phyloP scores from a whole-genome alignment of 2,888 invertebrate genomes.

The Ganaspis brasiliensis region DNA sequence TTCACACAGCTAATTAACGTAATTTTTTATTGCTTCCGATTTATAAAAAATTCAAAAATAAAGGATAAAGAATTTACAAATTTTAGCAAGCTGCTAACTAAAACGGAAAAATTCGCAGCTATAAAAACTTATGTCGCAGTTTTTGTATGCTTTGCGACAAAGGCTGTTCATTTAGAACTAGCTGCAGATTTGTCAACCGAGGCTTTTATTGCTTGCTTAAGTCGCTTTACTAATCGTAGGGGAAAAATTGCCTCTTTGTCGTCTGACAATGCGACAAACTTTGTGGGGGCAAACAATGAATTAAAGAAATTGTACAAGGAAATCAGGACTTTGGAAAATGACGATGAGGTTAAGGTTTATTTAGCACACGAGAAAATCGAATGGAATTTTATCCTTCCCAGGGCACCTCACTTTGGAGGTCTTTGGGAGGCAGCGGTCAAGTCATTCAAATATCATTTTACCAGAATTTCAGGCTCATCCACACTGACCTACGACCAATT shows the following conservation, averaged over 20 bases:
- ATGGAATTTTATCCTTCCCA: conserved; percentile 47
- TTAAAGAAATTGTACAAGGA: conserved; percentile 52
- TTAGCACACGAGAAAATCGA: conserved; percentile 21
- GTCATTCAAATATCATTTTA: neutral
- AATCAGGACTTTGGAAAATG: conserved; percentile 5
- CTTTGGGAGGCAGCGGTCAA: conserved; percentile 48
- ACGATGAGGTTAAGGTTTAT: conserved; percentile 46
- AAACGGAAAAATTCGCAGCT: conserved; percentile 53
- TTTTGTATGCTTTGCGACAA: conserved; percentile 69
- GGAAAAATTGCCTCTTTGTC: conserved; percentile 64
- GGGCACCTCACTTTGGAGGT: conserved; percentile 45
- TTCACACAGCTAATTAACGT: neutral
- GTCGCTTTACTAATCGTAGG: conserved; percentile 69
- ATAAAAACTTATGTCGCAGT: conserved; percentile 36
- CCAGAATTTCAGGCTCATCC: neutral
- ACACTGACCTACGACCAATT: neutral
- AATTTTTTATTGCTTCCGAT: neutral
- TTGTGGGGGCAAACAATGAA: conserved; percentile 65
- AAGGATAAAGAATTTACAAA: neutral
- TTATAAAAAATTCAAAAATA: neutral
- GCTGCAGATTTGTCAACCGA: conserved; percentile 65
- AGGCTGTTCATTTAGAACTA: conserved; percentile 71
- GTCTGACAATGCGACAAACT: conserved; percentile 58
- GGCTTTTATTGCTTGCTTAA: conserved; percentile 66
- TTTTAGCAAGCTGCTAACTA: neutral